These are phyloP conservation scores for Coenonympha arcania DNA, from an alignment of 2,888 invertebrate genomes.

Conservation along the genomic window DNA sequence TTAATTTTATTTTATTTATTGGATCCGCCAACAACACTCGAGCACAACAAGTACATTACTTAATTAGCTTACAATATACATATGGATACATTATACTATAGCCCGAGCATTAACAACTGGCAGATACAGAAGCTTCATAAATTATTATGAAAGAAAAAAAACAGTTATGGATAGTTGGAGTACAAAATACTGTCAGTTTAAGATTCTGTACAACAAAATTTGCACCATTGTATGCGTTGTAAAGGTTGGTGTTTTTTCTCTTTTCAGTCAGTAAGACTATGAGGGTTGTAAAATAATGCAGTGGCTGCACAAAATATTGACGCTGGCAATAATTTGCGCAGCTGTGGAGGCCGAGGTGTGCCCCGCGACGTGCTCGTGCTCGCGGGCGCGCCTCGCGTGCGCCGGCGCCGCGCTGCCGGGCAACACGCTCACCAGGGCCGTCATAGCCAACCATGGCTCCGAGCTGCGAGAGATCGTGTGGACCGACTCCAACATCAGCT, in stretches of 20 bases:
- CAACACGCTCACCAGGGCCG: constrained; percentile 38
- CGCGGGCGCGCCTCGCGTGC: constrained; percentile 48
- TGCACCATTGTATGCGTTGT: neutral
- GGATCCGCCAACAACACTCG: too few relatives aligned
- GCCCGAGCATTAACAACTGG: too few relatives aligned
- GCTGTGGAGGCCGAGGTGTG: constrained; percentile 51
- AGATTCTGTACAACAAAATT: too few relatives aligned
- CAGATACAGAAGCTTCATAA: too few relatives aligned
- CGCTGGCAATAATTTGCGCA: constrained; percentile 67
- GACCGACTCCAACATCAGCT: constrained; percentile 72
- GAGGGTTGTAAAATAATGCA: constrained; percentile 73
- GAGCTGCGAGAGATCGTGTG: constrained; percentile 70
- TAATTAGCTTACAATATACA: too few relatives aligned
- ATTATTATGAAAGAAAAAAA: too few relatives aligned
- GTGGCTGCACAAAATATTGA: constrained; percentile 69
- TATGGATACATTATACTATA: too few relatives aligned
- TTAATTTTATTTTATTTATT: too few relatives aligned
- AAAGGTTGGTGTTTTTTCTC: constrained; percentile 40
- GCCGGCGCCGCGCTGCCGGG: constrained; percentile 38
- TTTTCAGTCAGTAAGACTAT: constrained; percentile 71
- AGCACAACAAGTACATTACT: too few relatives aligned
- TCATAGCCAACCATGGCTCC: constrained; percentile 37
- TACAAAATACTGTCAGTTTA: too few relatives aligned
- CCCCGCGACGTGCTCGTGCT: constrained; percentile 52
- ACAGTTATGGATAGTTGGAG: too few relatives aligned